phyloP scores from a whole-genome alignment of 2,113 vertebrate species.

The Seriola dumerili region DNA sequence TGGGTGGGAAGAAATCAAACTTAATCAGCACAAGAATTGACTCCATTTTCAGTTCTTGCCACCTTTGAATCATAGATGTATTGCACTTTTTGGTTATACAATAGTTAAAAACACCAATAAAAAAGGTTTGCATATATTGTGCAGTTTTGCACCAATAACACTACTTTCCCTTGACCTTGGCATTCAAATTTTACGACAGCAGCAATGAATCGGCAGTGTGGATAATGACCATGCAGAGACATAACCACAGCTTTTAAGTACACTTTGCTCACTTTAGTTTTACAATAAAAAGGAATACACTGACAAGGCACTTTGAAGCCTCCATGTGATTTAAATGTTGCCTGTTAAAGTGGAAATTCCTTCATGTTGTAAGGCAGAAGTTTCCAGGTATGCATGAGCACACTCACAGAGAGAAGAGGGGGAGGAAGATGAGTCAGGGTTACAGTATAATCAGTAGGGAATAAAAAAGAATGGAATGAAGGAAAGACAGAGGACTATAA shows the following conservation, averaged over 20 bases:
- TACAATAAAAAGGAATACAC: neutral
- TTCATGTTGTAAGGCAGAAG: slow-evolving; percentile 35
- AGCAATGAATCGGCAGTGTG: slow-evolving; percentile 10
- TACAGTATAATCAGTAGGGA: slow-evolving; percentile 35
- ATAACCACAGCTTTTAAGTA: slow-evolving; percentile 8
- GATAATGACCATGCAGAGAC: neutral
- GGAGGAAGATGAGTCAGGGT: slow-evolving; percentile 54
- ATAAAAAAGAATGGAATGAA: slow-evolving; percentile 39
- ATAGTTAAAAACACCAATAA: slow-evolving; percentile 6
- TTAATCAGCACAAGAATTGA: neutral
- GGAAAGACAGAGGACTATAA: slow-evolving; percentile 42
- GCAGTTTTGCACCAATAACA: slow-evolving; percentile 1
- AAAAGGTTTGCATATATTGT: neutral
- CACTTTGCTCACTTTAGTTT: slow-evolving; percentile 14
- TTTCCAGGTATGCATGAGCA: slow-evolving; percentile 45
- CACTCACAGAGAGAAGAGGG: slow-evolving; percentile 22
- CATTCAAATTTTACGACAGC: slow-evolving; percentile 28
- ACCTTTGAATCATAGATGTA: neutral
- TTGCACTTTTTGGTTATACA: neutral
- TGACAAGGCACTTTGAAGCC: neutral
- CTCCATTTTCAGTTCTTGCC: no score
- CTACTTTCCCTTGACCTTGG: neutral
- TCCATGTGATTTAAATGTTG: neutral
- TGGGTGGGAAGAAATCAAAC: slow-evolving; percentile 71
- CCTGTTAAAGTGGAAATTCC: slow-evolving; percentile 3